Evolutionary conservation across 2,888 invertebrate species (phyloP), one percentile per base, ranked within the genome.

Genomic region (Anoncus sp.): DNA sequence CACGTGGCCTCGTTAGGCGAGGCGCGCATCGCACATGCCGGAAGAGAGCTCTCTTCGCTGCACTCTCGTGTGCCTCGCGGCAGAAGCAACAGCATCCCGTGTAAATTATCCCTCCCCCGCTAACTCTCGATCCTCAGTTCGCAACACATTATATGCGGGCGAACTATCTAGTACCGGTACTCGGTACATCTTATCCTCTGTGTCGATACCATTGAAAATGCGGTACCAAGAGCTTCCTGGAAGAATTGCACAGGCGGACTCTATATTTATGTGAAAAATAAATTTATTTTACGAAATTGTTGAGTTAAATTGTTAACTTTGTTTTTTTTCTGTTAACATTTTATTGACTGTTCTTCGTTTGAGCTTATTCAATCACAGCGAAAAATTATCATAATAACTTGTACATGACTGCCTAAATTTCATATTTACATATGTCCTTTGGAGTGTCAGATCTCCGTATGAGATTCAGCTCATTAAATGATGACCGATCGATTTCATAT

Each of bases 1-100:
- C 82, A 79, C 80, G 81, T 79, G 81, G 81, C 72, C 81, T 82
- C 81, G 79, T 82, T 82, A 82, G 69, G 75, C 72, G 75, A 76
- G 74, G 79, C 74, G 79, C 74, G 70, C 79, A 70, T 75, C 79
- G 70, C 74, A 55, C 53, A 77, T 82, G 82, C 81, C 82, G 82
- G 82, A 82, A 82, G 79, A 75, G 77, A 70, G 24, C 40, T 60
- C 40, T 24, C 59, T 65, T 24, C 38, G 38, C 12, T 49, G 49
- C 57, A 12, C 43, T 45, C 27, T 60, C 59, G 71, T 51, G 35
- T 75, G 65, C 77, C 59, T 60, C 35, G 43, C 65, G 31, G 70
- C 69, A 63, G 77, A 60, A 72, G 66, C 66, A 71, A 40, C 65
- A 66, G 65, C 71, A 60, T 77, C 73, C 69, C 69, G 77, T 77